Evolutionary conservation across 2,888 invertebrate species (phyloP).

Genomic region (Andrena praecox): DNA sequence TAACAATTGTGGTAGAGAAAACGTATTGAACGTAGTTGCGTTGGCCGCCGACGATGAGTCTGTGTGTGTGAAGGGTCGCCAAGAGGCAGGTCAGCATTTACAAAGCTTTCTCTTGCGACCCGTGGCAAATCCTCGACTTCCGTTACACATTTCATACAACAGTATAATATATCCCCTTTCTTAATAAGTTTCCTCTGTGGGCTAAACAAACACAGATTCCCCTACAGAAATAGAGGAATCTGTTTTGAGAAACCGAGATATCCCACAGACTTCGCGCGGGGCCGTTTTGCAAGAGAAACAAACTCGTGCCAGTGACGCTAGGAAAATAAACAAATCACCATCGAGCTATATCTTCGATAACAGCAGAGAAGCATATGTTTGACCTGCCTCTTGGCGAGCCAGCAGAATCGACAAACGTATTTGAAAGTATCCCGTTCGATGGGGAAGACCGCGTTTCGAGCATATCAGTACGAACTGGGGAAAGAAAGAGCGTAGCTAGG

Average conservation of each 20-base stretch:
- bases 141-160: neutral
- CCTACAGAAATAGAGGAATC: neutral
- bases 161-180: neutral
- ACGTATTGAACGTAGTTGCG: conserved; percentile 22
- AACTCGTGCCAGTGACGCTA: neutral
- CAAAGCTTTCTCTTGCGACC: neutral
- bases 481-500: neutral
- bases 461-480: conserved; percentile 41
- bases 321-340: conserved; percentile 6
- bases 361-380: conserved; percentile 6
- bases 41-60: conserved; percentile 2
- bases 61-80: neutral
- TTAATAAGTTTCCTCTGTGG: neutral
- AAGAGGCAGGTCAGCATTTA: conserved; percentile 13
- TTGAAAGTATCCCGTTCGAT: conserved; percentile 65
- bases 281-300: neutral
- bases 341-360: neutral
- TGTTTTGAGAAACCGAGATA: neutral
- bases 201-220: neutral
- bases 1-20: conserved; percentile 32
- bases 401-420: conserved; percentile 25
- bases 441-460: conserved; percentile 52
- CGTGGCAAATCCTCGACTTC: neutral
- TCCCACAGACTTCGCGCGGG: neutral
- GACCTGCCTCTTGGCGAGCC: conserved; percentile 7